Conservation (phyloP, 2,113 vertebrate species). For the Syrrhaptes paradoxus region DNA sequence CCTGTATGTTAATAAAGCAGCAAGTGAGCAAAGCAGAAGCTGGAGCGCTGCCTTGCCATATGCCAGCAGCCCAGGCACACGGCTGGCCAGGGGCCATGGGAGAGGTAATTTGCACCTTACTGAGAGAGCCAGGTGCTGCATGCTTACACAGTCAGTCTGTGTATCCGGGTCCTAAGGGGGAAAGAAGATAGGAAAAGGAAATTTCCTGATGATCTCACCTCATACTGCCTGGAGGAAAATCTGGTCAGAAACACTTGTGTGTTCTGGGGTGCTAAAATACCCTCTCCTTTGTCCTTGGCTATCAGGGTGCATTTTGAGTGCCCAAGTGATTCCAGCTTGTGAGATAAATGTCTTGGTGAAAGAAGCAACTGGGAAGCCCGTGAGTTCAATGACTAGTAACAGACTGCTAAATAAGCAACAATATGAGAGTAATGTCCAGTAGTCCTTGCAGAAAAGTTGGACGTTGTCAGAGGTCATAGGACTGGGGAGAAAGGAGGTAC, state of each 20-base stretch:
- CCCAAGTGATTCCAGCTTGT: neutral
- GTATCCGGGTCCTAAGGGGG: neutral
- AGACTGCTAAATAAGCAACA: neutral
- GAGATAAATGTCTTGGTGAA: neutral
- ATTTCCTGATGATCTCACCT: neutral
- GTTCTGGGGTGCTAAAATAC: neutral
- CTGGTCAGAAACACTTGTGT: neutral
- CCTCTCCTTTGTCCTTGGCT: neutral
- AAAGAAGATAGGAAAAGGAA: neutral
- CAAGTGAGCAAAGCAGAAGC: neutral
- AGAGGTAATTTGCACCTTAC: neutral
- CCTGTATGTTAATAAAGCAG: neutral
- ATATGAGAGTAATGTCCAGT: neutral
- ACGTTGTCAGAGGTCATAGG: neutral
- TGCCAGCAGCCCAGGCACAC: neutral
- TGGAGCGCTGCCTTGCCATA: slow-evolving; percentile 9
- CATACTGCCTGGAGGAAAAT: neutral
- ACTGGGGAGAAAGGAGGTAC: neutral
- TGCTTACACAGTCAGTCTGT: accelerated
- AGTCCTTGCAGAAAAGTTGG: neutral
- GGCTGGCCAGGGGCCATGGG: neutral
- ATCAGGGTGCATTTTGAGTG: neutral
- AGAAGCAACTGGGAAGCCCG: neutral
- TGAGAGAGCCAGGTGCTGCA: accelerated
- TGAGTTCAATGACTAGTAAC: neutral